These are phyloP conservation scores for Pseudomyrmex cubaensis DNA, from an alignment of 1,140 invertebrate genomes.

Conservation along the genomic window DNA sequence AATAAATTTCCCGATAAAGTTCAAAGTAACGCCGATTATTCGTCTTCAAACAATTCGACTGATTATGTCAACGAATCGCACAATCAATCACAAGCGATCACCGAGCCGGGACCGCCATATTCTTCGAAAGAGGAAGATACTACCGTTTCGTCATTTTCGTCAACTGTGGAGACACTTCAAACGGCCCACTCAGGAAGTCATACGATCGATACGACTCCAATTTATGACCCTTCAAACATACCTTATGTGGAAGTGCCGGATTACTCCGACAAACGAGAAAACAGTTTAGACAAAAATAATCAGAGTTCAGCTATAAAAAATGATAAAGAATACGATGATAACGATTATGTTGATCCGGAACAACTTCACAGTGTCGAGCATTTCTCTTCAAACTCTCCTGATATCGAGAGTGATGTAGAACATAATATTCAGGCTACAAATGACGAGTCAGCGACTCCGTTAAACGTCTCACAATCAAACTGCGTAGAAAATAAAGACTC, in stretches of 20 bases:
- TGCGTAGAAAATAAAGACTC: slow-evolving; percentile 12
- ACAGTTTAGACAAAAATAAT: slow-evolving; percentile 73
- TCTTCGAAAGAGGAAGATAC: not conserved
- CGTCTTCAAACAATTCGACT: slow-evolving; percentile 16
- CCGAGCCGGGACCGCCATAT: slow-evolving; percentile 13
- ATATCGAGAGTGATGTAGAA: not conserved
- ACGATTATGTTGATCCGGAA: not conserved
- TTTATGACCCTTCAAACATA: slow-evolving; percentile 73
- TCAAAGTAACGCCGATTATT: not conserved
- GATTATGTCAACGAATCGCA: not conserved
- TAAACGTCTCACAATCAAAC: not conserved
- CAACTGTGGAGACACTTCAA: slow-evolving; percentile 10
- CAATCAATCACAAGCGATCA: slow-evolving; percentile 6
- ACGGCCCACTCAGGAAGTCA: not conserved
- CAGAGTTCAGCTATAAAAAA: not conserved
- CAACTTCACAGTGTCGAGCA: not conserved
- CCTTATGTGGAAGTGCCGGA: slow-evolving; percentile 78
- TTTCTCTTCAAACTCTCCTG: slow-evolving; percentile 9
- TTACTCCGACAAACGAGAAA: slow-evolving; percentile 74
- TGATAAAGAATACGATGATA: slow-evolving; percentile 27
- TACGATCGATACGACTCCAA: slow-evolving; percentile 1
- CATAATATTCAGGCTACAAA: not conserved
- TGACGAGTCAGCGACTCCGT: not conserved
- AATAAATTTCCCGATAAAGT: slow-evolving; percentile 22
- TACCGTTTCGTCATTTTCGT: not conserved